phyloP scores from a whole-genome alignment of 37 sponge, comb jelly and placozoan species.

The Chondrosia reniformis region DNA sequence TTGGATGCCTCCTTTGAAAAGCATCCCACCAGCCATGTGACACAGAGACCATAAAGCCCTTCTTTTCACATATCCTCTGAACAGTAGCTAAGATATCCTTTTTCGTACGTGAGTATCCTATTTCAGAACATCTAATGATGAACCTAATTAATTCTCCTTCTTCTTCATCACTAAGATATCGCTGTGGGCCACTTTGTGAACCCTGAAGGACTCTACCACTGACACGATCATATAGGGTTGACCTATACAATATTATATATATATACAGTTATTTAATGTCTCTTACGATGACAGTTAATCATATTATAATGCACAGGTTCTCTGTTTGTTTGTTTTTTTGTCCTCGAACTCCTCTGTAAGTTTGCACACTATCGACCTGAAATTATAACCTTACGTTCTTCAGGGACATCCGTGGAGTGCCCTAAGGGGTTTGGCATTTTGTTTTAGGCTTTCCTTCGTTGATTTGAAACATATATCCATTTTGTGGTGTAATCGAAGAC shows the following conservation, averaged over 20 bases:
- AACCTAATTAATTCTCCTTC: slow-evolving; percentile 6
- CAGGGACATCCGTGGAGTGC: no score
- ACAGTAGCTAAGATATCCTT: slow-evolving; percentile 9
- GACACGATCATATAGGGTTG: neutral
- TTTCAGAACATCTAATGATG: neutral
- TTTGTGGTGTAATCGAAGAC: no score
- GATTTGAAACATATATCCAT: no score
- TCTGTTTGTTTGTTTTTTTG: no score
- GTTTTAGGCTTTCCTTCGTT: no score
- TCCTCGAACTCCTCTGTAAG: no score
- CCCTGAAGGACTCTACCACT: neutral
- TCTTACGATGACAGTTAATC: neutral
- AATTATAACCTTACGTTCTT: no score
- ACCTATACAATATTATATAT: no score
- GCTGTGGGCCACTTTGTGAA: neutral
- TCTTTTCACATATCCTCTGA: neutral
- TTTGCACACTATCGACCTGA: no score
- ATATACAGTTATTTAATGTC: no score
- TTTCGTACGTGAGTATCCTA: neutral
- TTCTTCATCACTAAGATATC: neutral
- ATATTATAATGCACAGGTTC: no score
- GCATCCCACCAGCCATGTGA: slow-evolving; percentile 15
- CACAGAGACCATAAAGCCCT: neutral
- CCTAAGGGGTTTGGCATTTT: no score
- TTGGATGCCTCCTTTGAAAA: neutral